These are phyloP conservation scores for Nephila pilipes DNA, from an alignment of 1,140 invertebrate species.

Conservation along the genomic window DNA sequence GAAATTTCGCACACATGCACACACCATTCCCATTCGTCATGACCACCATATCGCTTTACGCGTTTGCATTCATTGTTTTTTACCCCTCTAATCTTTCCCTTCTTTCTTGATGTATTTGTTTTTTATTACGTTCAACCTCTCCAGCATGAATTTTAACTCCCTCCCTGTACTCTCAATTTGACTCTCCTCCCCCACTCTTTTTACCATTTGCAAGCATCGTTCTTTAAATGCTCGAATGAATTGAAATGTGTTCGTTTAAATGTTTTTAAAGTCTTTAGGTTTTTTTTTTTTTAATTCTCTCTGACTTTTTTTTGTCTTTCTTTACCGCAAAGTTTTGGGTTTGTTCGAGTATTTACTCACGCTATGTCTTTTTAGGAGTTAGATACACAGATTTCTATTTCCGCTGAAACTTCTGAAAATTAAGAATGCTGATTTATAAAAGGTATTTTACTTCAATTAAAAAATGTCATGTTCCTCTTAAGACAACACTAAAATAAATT, in stretches of 20 bases:
- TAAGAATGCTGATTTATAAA: too few species aligned
- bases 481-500: too few species aligned
- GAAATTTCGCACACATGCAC: conserved; percentile 60
- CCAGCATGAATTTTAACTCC: conserved; percentile 50
- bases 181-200: background rate
- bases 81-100: conserved; percentile 22
- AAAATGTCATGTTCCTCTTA: too few species aligned
- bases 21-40: conserved; percentile 67
- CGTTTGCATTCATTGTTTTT: conserved; percentile 28
- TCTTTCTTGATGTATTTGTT: conserved; percentile 18
- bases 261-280: conserved; percentile 37
- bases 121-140: background rate
- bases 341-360: background rate
- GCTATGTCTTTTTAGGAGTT: background rate
- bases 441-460: too few species aligned
- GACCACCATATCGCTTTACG: conserved; percentile 56
- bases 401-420: too few species aligned
- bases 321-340: background rate
- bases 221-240: conserved; percentile 42
- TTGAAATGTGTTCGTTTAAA: conserved; percentile 40
- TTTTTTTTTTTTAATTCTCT: background rate
- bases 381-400: too few species aligned
- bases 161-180: conserved; percentile 17
- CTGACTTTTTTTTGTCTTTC: background rate
- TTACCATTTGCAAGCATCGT: conserved; percentile 35